Base-by-base conservation (phyloP, 2,888 invertebrate genomes). In the Portevinia maculata region DNA sequence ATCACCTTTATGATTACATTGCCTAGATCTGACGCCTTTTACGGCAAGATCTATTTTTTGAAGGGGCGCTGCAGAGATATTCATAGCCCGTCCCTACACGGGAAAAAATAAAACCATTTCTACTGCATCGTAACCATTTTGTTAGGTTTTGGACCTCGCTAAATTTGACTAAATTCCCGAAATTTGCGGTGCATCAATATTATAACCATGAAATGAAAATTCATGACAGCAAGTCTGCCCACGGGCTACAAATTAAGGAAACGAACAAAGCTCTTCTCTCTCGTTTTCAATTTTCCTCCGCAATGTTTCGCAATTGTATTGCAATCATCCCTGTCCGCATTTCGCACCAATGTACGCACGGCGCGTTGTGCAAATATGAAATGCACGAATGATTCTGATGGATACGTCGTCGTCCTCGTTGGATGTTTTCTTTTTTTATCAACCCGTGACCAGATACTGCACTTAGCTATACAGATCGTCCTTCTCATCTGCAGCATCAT, bases 381-480 rank as follows among this genome's bases (percentile, higher is more conserved):
- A 71, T 67, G 81, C 81, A 83, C 76, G 81, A 71, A 53, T 78
- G 76, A 60, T 28, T 60, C 64, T 64, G 75, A 76, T 71, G 76
- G 64, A 65, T 64, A 60, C 50, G 50, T 39, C 46, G 46, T 73
- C 52, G 28, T 70, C 52, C 32, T 64, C 28, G 44, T 52, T 62
- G 37, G 19, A 0, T 7, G 15, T 52, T 17, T 17, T 67, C 48
- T 32, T 69, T 53, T 21, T 9, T 19, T 32, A 7, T 28, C n/a
- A 24, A 21, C 37, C 52, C 28, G 17, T 57, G 62, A 32, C 19
- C 52, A 48, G 15, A 57, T n/a, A 57, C 39, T 41, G 37, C 64
- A 52, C 57, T 52, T 44, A n/a, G n/a, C n/a, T n/a, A n/a, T 32
- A 48, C 28, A 17, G 53, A 67, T 59, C 50, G 21, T 48, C 39